Base-by-base conservation (phyloP, 2,113 vertebrate genomes). In the Oreamnos americanus region DNA sequence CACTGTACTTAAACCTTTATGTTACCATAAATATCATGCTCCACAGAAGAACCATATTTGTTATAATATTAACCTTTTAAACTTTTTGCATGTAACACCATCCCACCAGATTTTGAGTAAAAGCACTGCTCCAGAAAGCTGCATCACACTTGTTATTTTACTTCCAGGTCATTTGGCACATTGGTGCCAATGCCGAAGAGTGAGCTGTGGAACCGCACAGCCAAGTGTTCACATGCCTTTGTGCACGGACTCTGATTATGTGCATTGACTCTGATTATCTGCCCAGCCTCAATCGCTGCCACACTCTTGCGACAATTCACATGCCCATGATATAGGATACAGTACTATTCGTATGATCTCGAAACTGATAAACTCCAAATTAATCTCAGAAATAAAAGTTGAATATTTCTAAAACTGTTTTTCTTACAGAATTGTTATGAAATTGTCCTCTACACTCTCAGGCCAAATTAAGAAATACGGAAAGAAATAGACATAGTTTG, bases 361-460 rank as follows among this genome's bases (percentile, higher is more conserved):
- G 6, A 53, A 55, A 85, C 28, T 7, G 14, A 96, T 74, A 86
- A 74, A 28, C 67, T 58, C 23, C 47, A 85, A 74, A 47, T 62
- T 30, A 53, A 94, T 49, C 45, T 89, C 47, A 81, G 39, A 88
- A 51, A 86, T 21, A 85, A 79, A 81, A 47, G 53, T 6, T 82
- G 21, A 82, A 7, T 43, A 91, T 79, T 81, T 76, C 76, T 51
- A 76, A 97, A 91, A 49, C 62, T 71, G 19, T 21, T 87, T 90
- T 93, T 78, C 60, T 60, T 71, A 14, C 30, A 87, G 4, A 28
- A 94, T 9, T 25, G 2, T 30, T 78, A 9, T 26, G 12, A 33
- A 87, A 36, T 87, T 81, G 86, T 43, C 30, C 33, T 45, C 45
- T 45, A 21, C 25, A 33, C 43, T 85, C 30, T 16, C 33, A 51